phyloP scores from a whole-genome alignment of 2,113 vertebrate genomes.

The Equus quagga region DNA sequence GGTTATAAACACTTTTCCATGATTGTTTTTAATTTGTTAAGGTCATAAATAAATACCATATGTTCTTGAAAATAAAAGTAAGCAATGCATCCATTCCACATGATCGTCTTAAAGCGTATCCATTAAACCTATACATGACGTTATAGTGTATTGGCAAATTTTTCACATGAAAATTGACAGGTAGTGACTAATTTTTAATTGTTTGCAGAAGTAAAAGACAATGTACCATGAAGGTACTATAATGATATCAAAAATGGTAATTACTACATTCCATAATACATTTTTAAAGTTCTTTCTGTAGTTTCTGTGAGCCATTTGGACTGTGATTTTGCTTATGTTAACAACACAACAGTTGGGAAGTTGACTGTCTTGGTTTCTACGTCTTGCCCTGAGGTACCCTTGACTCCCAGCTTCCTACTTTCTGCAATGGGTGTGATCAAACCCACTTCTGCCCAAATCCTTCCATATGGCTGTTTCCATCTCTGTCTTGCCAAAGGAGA shows the following conservation, averaged over 20 bases:
- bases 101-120: conserved; percentile 34
- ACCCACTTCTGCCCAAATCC: background rate
- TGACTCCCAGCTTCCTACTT: background rate
- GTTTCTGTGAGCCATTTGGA: background rate
- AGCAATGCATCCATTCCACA: conserved; percentile 53
- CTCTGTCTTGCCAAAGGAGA: background rate
- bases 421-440: background rate
- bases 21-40: conserved; percentile 84
- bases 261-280: background rate
- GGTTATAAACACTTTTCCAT: conserved; percentile 80
- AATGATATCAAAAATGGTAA: background rate
- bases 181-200: conserved; percentile 6
- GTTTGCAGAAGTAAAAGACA: conserved; percentile 4
- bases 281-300: background rate
- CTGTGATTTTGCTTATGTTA: background rate
- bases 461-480: background rate
- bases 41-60: conserved; percentile 83
- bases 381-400: background rate
- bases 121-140: conserved; percentile 16
- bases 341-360: background rate
- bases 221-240: background rate
- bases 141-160: background rate
- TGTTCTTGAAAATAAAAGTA: conserved; percentile 80
- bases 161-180: conserved; percentile 42
- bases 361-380: background rate